A percentile compares a stretch with the other conserved stretches of the same genome.
Conservation (phyloP, 2,888 invertebrate species). For the Subacronicta megacephala region DNA sequence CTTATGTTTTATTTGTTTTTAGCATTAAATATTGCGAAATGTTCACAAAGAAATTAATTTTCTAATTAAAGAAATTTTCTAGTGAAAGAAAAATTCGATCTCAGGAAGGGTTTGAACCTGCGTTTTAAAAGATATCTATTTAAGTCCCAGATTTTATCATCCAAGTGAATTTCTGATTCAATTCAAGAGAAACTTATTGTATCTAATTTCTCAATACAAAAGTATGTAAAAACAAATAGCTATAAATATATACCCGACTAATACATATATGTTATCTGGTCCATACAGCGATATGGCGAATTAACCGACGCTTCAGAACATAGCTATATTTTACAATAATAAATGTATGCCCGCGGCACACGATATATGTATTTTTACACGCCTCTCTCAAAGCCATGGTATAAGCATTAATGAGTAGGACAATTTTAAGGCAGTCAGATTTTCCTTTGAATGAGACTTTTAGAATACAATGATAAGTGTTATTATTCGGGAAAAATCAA, state of each 20-base stretch:
- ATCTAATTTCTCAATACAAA: constrained; percentile 15
- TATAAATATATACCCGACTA: constrained; percentile 42
- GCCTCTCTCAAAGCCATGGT: constrained; percentile 39
- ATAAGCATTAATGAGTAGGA: constrained; percentile 12
- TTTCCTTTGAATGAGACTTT: no score
- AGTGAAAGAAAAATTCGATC: no score
- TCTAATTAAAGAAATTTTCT: no score
- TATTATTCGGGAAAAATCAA: no score
- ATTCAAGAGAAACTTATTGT: background rate
- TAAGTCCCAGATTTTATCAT: no score
- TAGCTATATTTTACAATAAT: constrained; percentile 63
- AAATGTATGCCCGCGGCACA: constrained; percentile 53
- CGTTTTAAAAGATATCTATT: no score
- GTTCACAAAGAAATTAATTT: no score
- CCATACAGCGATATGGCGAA: constrained; percentile 43
- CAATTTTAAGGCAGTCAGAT: background rate
- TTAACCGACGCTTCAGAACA: constrained; percentile 52
- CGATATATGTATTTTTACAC: constrained; percentile 59
- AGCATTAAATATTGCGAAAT: no score
- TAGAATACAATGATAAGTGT: no score
- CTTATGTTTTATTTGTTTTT: no score
- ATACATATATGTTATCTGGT: constrained; percentile 47
- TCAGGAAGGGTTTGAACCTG: no score
- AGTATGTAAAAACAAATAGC: constrained; percentile 42
- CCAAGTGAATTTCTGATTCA: no score